Base-by-base conservation (phyloP, 2,888 invertebrate species). In the Malthinus flaveolus region DNA sequence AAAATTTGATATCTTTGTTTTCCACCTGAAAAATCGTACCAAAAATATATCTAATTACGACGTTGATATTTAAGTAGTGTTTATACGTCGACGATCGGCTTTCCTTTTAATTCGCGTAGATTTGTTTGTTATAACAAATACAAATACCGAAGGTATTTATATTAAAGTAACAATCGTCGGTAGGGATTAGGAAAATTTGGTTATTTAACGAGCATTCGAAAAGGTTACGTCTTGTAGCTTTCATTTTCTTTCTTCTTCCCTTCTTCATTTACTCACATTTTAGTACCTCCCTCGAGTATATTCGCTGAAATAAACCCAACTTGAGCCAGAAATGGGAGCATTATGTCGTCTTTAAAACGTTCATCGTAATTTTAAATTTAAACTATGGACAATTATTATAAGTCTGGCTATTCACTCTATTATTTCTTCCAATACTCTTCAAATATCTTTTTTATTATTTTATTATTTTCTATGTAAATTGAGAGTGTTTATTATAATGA, bases 171-270 rank as follows among this genome's bases (percentile, higher is more conserved):
- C 64, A 59, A 65, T 61, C 58, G 61, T 65, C 60, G 61, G 56
- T 66, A 57, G 45, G 66, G 65, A 69, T 69, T 69, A 68, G 68
- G 68, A 68, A 66, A 68, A 66, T 66, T 68, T 68, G 65, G 68
- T 65, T 67, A 70, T 68, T 68, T 68, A 68, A 68, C 62, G 67
- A 65, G 64, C 63, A 66, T 61, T 64, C 32, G 60, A 61, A 59
- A 67, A 65, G 61, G 59, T 66, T 64, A 63, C 63, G 66, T 45
- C 61, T 59, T 61, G 62, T 50, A 42, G 59, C 53, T 58, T 66
- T 57, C 62, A 64, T 59, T 61, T 63, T 60, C 58, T 59, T 62
- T 65, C 64, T 62, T 62, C 63, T 64, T 67, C 66, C 66, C 61
- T 65, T 65, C 64, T 62, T 65, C 66, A 65, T 68, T 66, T 63